phyloP scores from a whole-genome alignment of 2,797 vertebrate genomes.

The Simalia tracyae region DNA sequence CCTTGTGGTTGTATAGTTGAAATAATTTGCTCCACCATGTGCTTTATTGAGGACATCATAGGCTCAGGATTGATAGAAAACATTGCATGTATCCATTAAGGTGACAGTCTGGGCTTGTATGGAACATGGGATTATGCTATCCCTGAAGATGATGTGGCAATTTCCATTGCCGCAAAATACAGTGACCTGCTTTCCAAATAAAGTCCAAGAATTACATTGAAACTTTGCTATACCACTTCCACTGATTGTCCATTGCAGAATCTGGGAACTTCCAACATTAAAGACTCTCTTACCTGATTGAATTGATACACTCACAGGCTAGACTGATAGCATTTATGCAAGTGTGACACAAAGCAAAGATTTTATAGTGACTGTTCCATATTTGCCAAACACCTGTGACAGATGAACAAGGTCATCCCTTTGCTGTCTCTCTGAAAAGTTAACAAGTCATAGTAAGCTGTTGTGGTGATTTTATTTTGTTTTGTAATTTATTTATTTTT shows the following conservation, averaged over 20 bases:
- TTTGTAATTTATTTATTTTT: no score
- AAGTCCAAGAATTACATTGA: background rate
- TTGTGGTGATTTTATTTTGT: no score
- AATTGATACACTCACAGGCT: background rate
- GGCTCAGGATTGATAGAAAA: background rate
- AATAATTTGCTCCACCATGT: background rate
- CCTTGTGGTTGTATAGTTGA: background rate
- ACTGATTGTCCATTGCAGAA: background rate
- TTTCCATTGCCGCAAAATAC: background rate
- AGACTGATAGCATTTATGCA: no score
- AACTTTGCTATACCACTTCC: background rate
- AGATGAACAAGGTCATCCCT: no score
- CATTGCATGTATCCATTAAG: background rate
- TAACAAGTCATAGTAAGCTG: no score
- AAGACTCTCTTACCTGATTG: background rate
- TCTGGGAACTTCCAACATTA: background rate
- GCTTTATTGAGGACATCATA: background rate
- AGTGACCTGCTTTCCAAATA: background rate
- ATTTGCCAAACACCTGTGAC: no score
- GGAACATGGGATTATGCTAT: background rate
- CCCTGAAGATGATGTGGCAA: background rate
- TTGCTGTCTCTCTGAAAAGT: no score
- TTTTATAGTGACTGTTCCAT: no score
- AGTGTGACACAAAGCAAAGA: no score
- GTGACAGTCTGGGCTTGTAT: background rate